Conservation (phyloP, 1,140 invertebrate genomes). For the Nomia melanderi region DNA sequence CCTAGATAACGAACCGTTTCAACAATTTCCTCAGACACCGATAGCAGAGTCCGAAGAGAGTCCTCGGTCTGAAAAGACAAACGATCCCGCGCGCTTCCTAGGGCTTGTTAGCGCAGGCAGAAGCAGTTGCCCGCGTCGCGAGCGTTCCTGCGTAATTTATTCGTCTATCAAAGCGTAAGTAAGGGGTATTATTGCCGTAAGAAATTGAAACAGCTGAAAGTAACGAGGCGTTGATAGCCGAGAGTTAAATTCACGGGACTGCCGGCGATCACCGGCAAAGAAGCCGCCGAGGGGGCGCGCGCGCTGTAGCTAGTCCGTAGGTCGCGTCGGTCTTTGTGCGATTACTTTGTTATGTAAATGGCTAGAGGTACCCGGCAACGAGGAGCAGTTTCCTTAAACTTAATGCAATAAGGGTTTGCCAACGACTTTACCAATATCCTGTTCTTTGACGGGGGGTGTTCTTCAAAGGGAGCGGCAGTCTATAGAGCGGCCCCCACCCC, state of each 20-base stretch:
- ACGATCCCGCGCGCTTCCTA: neutral
- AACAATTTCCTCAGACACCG: too few relatives aligned
- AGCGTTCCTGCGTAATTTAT: neutral
- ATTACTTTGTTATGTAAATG: constrained; percentile 31
- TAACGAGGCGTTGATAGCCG: neutral
- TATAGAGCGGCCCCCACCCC: constrained; percentile 4
- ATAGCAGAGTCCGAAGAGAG: too few relatives aligned
- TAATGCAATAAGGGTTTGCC: constrained; percentile 44
- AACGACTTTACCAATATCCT: constrained; percentile 45
- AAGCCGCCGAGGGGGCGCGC: too few relatives aligned
- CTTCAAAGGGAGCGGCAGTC: constrained; percentile 19
- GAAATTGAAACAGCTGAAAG: constrained; percentile 1
- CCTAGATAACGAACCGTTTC: too few relatives aligned
- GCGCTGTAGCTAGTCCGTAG: neutral
- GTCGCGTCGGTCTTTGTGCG: neutral
- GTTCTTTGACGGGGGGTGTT: constrained; percentile 27
- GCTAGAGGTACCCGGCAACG: neutral
- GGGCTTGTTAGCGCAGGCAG: neutral
- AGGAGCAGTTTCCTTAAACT: constrained; percentile 31
- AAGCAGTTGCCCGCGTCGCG: neutral
- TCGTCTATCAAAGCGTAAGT: neutral
- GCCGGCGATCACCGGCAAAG: too few relatives aligned
- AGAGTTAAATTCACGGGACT: neutral
- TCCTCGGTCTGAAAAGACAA: too few relatives aligned
- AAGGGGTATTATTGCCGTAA: neutral